These are phyloP conservation scores for Conus ventricosus DNA, from an alignment of 1,140 invertebrate species.

Conservation along the genomic window DNA sequence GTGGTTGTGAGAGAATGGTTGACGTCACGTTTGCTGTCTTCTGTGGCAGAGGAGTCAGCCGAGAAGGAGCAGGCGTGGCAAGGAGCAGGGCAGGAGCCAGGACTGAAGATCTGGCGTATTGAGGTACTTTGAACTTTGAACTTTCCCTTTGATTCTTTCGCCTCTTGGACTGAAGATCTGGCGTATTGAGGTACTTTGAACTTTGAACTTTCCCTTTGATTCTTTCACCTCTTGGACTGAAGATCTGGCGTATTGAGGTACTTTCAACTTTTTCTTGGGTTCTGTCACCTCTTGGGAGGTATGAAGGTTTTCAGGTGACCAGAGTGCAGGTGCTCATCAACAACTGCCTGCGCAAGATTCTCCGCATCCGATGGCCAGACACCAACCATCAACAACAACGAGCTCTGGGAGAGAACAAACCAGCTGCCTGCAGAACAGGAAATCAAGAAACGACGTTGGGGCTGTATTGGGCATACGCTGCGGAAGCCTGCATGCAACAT, in stretches of 20 bases:
- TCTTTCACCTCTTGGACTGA: slow-evolving; percentile 60
- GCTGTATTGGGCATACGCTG: too few relatives aligned
- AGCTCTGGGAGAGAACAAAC: too few relatives aligned
- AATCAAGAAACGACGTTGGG: too few relatives aligned
- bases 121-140: slow-evolving; percentile 60
- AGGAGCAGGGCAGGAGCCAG: slow-evolving; percentile 69
- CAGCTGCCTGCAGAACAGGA: too few relatives aligned
- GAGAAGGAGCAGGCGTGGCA: slow-evolving; percentile 62
- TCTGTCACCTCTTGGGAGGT: slow-evolving; percentile 48
- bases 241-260: slow-evolving; percentile 76
- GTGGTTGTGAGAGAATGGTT: too few relatives aligned
- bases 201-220: slow-evolving; percentile 31
- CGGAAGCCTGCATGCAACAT: too few relatives aligned
- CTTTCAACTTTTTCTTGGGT: slow-evolving; percentile 32
- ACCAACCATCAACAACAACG: too few relatives aligned
- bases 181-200: slow-evolving; percentile 72
- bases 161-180: slow-evolving; percentile 74
- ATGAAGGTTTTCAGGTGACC: too few relatives aligned
- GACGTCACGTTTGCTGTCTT: too few relatives aligned
- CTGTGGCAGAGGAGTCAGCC: slow-evolving; percentile 61
- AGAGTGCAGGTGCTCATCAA: too few relatives aligned
- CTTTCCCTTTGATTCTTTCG: slow-evolving; percentile 29
- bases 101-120: slow-evolving; percentile 76
- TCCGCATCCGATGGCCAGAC: too few relatives aligned
- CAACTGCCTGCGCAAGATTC: too few relatives aligned